These are phyloP conservation scores for Enteromius paludinosus DNA, from an alignment of 2,797 vertebrate species.

Conservation along the genomic window DNA sequence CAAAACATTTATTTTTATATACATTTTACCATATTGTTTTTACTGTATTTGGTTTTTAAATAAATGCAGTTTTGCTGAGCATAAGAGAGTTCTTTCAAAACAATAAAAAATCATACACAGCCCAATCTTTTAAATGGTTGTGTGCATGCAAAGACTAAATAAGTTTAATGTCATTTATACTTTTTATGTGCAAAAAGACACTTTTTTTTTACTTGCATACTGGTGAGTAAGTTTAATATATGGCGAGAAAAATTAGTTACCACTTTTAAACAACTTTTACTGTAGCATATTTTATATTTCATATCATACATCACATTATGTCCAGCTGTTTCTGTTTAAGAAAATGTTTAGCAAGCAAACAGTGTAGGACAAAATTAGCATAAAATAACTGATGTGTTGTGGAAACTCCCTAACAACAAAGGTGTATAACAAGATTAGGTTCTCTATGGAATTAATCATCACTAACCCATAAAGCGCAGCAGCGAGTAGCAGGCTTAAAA, in stretches of 20 bases:
- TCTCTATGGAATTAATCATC: constrained; percentile 52
- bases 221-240: background rate
- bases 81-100: background rate
- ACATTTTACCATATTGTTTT: background rate
- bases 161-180: background rate
- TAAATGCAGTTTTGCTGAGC: background rate
- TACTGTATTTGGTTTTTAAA: background rate
- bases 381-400: constrained; percentile 29
- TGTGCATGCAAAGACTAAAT: background rate
- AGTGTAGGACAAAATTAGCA: constrained; percentile 2
- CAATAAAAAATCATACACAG: background rate
- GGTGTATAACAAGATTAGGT: constrained; percentile 36
- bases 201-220: background rate
- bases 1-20: background rate
- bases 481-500: constrained; percentile 34
- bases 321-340: background rate
- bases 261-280: background rate
- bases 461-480: constrained; percentile 11
- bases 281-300: background rate
- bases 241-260: background rate
- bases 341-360: constrained; percentile 3
- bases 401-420: constrained; percentile 45
- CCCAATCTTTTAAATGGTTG: background rate
- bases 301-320: background rate
- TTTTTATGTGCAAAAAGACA: background rate